Conservation (phyloP, 2,888 invertebrate genomes). For the Archips xylosteana region DNA sequence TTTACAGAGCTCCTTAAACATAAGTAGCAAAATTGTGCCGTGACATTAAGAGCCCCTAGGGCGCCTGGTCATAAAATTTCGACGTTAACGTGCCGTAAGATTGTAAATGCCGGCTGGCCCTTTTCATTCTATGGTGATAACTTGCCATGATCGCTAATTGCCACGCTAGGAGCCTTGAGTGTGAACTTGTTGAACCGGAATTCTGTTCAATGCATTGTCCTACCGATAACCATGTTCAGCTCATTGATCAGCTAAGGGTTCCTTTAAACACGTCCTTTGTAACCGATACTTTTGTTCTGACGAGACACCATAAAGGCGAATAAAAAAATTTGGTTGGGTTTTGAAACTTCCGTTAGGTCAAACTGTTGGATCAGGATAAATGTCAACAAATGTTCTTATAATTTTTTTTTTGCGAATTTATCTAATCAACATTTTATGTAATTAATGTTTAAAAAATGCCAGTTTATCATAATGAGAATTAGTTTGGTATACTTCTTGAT, state of each 20-base stretch:
- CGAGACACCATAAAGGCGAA: background rate
- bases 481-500: conserved; percentile 33
- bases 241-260: conserved; percentile 30
- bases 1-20: background rate
- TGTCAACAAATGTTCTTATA: background rate
- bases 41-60: conserved; percentile 32
- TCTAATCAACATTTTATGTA: background rate
- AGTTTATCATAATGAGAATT: conserved; percentile 15
- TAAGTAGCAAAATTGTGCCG: background rate
- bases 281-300: conserved; percentile 1
- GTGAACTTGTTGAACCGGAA: conserved; percentile 33
- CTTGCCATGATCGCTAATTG: conserved; percentile 21
- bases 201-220: conserved; percentile 33
- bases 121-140: conserved; percentile 22
- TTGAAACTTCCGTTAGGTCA: background rate
- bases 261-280: conserved; percentile 4
- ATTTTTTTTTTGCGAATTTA: background rate
- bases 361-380: background rate
- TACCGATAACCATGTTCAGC: conserved; percentile 19
- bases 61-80: background rate
- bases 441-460: background rate
- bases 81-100: conserved; percentile 11
- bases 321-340: background rate
- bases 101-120: conserved; percentile 22
- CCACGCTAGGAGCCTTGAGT: conserved; percentile 4